phyloP scores from a whole-genome alignment of 2,113 vertebrate genomes.

The Nipponia nippon region DNA sequence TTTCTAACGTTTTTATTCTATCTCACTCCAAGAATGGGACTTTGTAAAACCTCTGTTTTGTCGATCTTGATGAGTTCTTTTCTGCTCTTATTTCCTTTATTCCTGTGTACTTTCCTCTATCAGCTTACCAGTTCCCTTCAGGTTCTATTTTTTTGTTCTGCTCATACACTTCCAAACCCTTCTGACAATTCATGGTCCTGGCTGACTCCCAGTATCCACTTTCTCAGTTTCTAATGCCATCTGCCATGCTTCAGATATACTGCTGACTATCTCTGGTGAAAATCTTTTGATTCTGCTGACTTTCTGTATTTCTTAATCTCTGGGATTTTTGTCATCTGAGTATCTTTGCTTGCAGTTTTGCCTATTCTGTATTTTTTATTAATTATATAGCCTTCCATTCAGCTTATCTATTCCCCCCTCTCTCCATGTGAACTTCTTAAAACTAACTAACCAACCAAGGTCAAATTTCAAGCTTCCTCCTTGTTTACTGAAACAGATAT shows the following conservation, averaged over 20 bases:
- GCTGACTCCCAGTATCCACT: slow-evolving; percentile 26
- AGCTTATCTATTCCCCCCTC: not conserved
- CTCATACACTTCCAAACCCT: not conserved
- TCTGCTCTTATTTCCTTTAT: not conserved
- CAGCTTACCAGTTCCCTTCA: not conserved
- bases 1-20: not conserved
- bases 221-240: slow-evolving; percentile 36
- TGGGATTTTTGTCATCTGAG: slow-evolving; percentile 5
- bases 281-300: slow-evolving; percentile 17
- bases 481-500: not conserved
- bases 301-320: not conserved
- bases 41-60: not conserved
- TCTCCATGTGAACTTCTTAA: not conserved
- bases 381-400: not conserved
- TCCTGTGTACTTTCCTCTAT: not conserved
- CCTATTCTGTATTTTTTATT: not conserved
- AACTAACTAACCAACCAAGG: not conserved
- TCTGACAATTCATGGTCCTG: slow-evolving; percentile 8
- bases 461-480: not conserved
- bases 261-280: not conserved
- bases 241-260: slow-evolving; percentile 25
- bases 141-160: not conserved
- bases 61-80: not conserved
- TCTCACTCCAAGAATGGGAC: not conserved
- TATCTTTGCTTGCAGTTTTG: not conserved